Evolutionary conservation across 2,888 invertebrate genomes (phyloP), one percentile per base, ranked within the genome.

Genomic region (Zaprionus bogoriensis): DNA sequence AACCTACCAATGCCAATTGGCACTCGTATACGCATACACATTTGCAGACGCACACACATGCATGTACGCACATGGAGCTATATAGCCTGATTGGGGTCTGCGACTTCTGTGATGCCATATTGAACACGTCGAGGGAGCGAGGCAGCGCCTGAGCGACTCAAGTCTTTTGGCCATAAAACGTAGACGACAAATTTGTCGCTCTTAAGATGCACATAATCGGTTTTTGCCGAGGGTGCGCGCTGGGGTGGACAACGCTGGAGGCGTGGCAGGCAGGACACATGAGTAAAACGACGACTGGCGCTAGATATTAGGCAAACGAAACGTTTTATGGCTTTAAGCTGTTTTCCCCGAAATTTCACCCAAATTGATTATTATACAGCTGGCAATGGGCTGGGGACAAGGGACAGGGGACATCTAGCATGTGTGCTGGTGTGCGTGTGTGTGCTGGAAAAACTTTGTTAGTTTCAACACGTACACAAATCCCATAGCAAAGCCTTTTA

Each of bases 381-480:
- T 67, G 63, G 46, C 67, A 75, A 62, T 60, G 44, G 14, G 7
- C 17, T 7, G 32, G 7, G 12, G 5, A 7, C 3, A 14, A 14
- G 32, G 12, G 5, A 7, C 14, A 17, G 32, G 32, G 17, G 14
- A 45, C 22, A 6, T 27, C 22, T 46, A 22, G n/a, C n/a, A n/a
- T n/a, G n/a, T n/a, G n/a, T n/a, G n/a, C n/a, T n/a, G n/a, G n/a
- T n/a, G n/a, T n/a, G n/a, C n/a, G n/a, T n/a, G 45, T 55, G 58
- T 52, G 30, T 42, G 46, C 9, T 7, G 7, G 57, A 45, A 50
- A 62, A 75, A 81, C 67, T 79, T 81, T 87, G 80, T 73, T 83
- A 87, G 83, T 86, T 81, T 81, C 87, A 87, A 81, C 87, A 87
- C 81, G 81, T 81, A 79, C 87, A 86, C 87, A 81, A 82, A 87